Conservation (phyloP, 2,888 invertebrate species). For the Glaucopsyche alexis region DNA sequence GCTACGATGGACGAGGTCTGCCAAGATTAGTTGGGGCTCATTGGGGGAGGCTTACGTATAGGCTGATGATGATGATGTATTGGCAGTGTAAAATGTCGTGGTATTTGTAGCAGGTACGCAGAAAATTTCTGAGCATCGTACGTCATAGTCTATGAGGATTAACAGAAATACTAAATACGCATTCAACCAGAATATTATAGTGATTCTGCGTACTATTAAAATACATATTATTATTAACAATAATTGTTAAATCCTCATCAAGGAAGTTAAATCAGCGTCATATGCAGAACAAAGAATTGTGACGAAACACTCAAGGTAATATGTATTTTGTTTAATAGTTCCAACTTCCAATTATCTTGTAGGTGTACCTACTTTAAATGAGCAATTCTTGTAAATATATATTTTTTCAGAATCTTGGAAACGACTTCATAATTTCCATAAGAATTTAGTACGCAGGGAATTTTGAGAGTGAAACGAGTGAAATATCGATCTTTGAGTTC, state of each 20-base stretch:
- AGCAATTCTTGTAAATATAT: no score
- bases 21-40: no score
- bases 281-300: slow-evolving; percentile 1
- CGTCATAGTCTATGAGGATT: background rate
- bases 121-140: background rate
- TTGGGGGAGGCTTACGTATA: no score
- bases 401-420: no score
- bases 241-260: background rate
- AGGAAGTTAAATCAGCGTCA: background rate
- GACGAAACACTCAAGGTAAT: slow-evolving; percentile 9
- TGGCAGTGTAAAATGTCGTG: no score
- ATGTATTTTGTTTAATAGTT: background rate
- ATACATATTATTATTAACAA: background rate
- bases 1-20: no score
- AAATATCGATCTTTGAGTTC: no score
- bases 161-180: background rate
- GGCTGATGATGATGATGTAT: no score
- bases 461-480: no score
- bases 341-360: background rate
- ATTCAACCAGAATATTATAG: background rate
- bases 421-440: no score
- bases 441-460: no score
- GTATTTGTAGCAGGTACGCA: background rate
- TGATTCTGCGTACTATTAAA: background rate
- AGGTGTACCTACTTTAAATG: background rate